Conservation (phyloP, 2,797 vertebrate genomes). For the Micromesistius poutassou region DNA sequence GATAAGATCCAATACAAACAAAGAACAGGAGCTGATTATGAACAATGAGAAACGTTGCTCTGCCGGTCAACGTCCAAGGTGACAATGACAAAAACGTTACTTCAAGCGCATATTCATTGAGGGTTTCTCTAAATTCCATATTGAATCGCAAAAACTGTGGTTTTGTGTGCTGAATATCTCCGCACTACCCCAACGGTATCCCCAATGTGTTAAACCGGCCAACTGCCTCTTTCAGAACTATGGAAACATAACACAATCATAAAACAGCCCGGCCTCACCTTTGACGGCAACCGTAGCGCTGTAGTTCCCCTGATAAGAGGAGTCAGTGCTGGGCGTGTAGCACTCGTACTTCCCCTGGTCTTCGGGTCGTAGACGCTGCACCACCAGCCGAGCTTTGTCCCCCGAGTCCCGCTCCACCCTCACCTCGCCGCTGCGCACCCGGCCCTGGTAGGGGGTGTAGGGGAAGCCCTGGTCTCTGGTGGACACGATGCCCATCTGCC, state of each 20-base stretch:
- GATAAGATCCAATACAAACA: conserved; percentile 8
- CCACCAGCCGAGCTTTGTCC: conserved; percentile 73
- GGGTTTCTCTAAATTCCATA: background rate
- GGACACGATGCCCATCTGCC: conserved; percentile 79
- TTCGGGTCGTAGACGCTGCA: conserved; percentile 76
- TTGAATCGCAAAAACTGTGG: background rate
- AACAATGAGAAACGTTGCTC: background rate
- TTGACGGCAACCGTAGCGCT: conserved; percentile 75
- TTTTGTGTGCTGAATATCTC: no score
- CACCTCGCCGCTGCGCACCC: conserved; percentile 78
- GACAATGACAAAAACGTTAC: background rate
- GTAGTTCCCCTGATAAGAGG: conserved; percentile 81
- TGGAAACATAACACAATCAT: background rate
- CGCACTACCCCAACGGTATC: no score
- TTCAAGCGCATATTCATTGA: background rate
- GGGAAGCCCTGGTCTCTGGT: conserved; percentile 80
- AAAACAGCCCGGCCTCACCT: conserved; percentile 63
- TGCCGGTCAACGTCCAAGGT: background rate
- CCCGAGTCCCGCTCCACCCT: conserved; percentile 79
- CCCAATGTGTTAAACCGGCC: no score
- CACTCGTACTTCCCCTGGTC: conserved; percentile 86
- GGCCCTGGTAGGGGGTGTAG: conserved; percentile 69
- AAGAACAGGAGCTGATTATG: background rate
- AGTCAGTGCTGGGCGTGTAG: conserved; percentile 87
- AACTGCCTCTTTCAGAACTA: no score